phyloP scores from a whole-genome alignment of 2,888 invertebrate species.

The Brachyptera putata region DNA sequence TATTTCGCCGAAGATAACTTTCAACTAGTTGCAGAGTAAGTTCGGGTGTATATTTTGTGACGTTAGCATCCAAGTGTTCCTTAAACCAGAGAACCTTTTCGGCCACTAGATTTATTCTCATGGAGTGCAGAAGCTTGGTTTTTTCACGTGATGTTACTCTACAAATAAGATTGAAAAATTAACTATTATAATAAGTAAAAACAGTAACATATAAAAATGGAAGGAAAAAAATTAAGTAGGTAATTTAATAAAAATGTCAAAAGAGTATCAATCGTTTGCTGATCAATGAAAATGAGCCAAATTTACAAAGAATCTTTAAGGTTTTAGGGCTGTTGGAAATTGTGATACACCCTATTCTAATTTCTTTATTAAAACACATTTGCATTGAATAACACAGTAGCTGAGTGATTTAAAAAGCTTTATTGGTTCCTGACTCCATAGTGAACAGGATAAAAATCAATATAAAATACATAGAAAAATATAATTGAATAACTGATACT shows the following conservation, averaged over 20 bases:
- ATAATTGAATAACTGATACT: no score
- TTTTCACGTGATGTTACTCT: slow-evolving; percentile 56
- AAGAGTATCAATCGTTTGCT: no score
- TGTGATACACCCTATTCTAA: no score
- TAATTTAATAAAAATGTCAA: no score
- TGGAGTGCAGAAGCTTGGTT: slow-evolving; percentile 58
- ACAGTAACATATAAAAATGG: neutral
- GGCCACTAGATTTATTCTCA: slow-evolving; percentile 68
- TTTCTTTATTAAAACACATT: no score
- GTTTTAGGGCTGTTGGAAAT: no score
- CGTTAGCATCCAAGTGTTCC: slow-evolving; percentile 56
- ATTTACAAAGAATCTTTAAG: slow-evolving; percentile 11
- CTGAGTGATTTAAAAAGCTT: no score
- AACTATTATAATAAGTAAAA: neutral
- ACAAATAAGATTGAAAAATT: slow-evolving; percentile 36
- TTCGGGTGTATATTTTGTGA: slow-evolving; percentile 54
- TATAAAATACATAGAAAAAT: no score
- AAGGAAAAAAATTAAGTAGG: neutral
- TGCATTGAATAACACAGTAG: no score
- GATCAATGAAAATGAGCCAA: no score
- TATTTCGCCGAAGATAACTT: slow-evolving; percentile 61
- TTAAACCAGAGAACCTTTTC: slow-evolving; percentile 79
- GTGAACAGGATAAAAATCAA: no score
- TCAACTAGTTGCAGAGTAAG: slow-evolving; percentile 57
- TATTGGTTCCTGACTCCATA: no score